phyloP scores from a whole-genome alignment of 1,140 invertebrate species.

The Brachionus koreanus region DNA sequence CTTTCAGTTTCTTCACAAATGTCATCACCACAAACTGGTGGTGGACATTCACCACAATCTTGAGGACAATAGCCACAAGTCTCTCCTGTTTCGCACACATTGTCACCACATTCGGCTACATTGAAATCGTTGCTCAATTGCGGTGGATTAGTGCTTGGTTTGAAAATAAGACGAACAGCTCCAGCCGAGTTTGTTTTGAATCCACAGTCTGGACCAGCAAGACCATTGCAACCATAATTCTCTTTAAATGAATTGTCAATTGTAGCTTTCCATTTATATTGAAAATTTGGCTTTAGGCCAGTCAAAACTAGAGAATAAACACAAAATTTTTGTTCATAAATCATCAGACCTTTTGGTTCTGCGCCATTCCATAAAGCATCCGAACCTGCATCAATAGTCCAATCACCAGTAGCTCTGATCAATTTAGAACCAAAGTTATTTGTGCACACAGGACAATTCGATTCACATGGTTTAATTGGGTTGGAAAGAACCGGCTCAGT shows the following conservation, averaged over 20 bases:
- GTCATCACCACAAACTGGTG: conserved; percentile 38
- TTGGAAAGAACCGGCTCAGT: conserved; percentile 9
- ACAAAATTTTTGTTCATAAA: conserved; percentile 28
- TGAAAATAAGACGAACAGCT: neutral
- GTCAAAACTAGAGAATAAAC: conserved; percentile 16
- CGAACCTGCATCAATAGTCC: conserved; percentile 5
- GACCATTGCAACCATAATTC: conserved; percentile 40
- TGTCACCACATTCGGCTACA: conserved; percentile 36
- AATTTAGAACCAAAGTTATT: conserved; percentile 9
- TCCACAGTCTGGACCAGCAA: conserved; percentile 17
- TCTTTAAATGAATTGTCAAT: conserved; percentile 36
- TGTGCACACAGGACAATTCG: conserved; percentile 19
- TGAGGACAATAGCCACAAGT: conserved; percentile 34
- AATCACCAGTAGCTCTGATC: conserved; percentile 41
- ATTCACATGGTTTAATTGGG: conserved; percentile 15
- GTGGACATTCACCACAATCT: conserved; percentile 44
- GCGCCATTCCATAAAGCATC: conserved; percentile 9
- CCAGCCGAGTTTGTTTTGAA: conserved; percentile 39
- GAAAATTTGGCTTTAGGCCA: conserved; percentile 23
- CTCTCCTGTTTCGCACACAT: conserved; percentile 35
- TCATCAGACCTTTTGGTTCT: conserved; percentile 37
- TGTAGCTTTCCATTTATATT: conserved; percentile 43
- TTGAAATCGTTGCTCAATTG: neutral
- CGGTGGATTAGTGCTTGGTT: conserved; percentile 27
- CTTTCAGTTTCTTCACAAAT: conserved; percentile 36